phyloP scores from a whole-genome alignment of 2,888 invertebrate species.

The Meghimatium bilineatum region DNA sequence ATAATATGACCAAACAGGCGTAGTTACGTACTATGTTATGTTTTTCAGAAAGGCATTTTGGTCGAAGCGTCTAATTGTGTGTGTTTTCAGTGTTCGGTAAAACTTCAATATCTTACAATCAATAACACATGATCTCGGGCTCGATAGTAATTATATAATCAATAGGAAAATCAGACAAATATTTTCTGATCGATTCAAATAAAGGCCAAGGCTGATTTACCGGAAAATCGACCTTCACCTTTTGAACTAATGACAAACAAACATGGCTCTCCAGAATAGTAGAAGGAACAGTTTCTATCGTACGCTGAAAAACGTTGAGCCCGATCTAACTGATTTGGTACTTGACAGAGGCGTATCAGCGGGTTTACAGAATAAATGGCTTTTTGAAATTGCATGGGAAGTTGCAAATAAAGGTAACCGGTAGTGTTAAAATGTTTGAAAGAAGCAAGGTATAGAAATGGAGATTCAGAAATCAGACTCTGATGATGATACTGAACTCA shows the following conservation, averaged over 20 bases:
- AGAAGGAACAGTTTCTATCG: slow-evolving; percentile 68
- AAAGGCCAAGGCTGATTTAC: not conserved
- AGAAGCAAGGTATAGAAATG: not conserved
- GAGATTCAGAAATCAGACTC: too few relatives aligned
- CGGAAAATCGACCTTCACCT: slow-evolving; percentile 51
- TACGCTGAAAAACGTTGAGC: slow-evolving; percentile 64
- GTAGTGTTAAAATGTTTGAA: not conserved
- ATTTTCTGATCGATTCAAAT: too few relatives aligned
- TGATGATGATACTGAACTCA: too few relatives aligned
- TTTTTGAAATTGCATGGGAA: slow-evolving; percentile 99
- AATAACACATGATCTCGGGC: too few relatives aligned
- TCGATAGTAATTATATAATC: too few relatives aligned
- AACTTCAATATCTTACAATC: too few relatives aligned
- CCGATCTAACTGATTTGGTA: slow-evolving; percentile 61
- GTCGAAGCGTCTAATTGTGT: too few relatives aligned
- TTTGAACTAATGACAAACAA: slow-evolving; percentile 39
- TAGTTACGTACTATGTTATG: too few relatives aligned
- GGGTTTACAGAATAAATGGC: slow-evolving; percentile 93
- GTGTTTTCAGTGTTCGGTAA: too few relatives aligned
- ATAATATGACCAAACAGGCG: too few relatives aligned
- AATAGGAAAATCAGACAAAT: too few relatives aligned
- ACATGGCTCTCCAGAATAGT: slow-evolving; percentile 58
- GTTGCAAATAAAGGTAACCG: slow-evolving; percentile 95
- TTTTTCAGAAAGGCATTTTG: too few relatives aligned
- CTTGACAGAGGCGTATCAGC: slow-evolving; percentile 90